phyloP scores from a whole-genome alignment of 2,797 vertebrate genomes.

The Echeneis naucrates region DNA sequence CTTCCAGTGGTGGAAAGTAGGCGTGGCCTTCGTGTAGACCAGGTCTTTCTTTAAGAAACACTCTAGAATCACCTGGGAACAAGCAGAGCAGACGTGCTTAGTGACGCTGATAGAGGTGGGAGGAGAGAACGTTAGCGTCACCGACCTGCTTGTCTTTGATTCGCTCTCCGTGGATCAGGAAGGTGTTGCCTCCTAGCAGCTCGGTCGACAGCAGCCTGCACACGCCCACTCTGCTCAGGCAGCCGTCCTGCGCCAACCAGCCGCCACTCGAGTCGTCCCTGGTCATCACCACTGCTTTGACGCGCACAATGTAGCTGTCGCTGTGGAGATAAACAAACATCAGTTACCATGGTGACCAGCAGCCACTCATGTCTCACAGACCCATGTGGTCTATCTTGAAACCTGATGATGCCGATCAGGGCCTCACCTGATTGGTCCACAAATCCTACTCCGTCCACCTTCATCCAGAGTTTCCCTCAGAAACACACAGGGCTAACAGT shows the following conservation, averaged over 20 bases:
- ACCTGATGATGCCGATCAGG: too few relatives aligned
- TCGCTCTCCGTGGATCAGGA: constrained; percentile 95
- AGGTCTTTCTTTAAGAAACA: constrained; percentile 96
- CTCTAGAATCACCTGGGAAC: constrained; percentile 92
- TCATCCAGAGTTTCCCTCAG: too few relatives aligned
- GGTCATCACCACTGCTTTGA: constrained; percentile 99
- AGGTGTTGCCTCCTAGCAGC: constrained; percentile 89
- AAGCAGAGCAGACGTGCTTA: too few relatives aligned
- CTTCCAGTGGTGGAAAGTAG: constrained; percentile 97
- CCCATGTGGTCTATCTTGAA: too few relatives aligned
- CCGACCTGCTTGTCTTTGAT: constrained; percentile 95
- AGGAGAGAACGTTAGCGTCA: too few relatives aligned
- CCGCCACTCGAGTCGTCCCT: constrained; percentile 97
- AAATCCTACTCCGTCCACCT: too few relatives aligned
- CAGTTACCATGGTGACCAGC: too few relatives aligned
- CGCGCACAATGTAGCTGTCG: constrained; percentile 98
- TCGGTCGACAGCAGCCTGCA: constrained; percentile 90
- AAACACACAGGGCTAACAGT: too few relatives aligned
- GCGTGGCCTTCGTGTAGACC: constrained; percentile 97
- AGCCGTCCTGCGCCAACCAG: constrained; percentile 97
- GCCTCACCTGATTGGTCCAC: too few relatives aligned
- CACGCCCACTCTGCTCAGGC: constrained; percentile 96
- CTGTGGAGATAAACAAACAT: constrained; percentile 75
- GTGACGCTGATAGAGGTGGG: too few relatives aligned
- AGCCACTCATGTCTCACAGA: too few relatives aligned